A percentile compares a stretch with the other conserved stretches of the same genome.
phyloP scores from a whole-genome alignment of 2,888 invertebrate genomes.

The Xanthorhoe designata region DNA sequence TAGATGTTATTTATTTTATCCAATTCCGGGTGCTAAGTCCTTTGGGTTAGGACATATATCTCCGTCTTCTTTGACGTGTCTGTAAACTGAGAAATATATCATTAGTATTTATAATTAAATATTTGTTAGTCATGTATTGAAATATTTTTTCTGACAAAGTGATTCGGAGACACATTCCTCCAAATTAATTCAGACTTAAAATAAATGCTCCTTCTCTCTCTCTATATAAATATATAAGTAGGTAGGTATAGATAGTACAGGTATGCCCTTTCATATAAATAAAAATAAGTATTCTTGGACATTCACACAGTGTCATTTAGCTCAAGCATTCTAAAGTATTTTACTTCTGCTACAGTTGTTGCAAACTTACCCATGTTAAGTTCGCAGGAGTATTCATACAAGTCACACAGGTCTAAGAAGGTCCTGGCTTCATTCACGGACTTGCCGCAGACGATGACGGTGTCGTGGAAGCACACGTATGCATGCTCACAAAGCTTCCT shows the following conservation, averaged over 20 bases:
- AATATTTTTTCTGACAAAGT: no score
- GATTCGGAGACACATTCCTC: no score
- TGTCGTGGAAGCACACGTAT: slow-evolving; percentile 74
- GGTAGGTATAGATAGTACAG: no score
- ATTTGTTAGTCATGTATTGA: no score
- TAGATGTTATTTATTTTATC: slow-evolving; percentile 62
- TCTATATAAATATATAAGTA: no score
- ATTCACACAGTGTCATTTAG: no score
- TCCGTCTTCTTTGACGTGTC: slow-evolving; percentile 76
- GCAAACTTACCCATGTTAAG: slow-evolving; percentile 68
- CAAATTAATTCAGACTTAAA: no score
- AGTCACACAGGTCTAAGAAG: slow-evolving; percentile 75
- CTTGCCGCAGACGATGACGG: slow-evolving; percentile 71
- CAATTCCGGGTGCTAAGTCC: slow-evolving; percentile 56
- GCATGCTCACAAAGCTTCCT: slow-evolving; percentile 75
- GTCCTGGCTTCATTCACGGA: slow-evolving; percentile 76
- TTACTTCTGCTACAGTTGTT: neutral
- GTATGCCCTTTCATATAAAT: no score
- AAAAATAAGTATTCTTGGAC: no score
- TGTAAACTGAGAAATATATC: slow-evolving; percentile 65
- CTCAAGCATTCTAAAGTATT: no score
- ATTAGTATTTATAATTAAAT: no score
- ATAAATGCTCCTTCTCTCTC: no score
- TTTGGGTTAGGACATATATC: slow-evolving; percentile 71
- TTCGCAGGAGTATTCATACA: slow-evolving; percentile 78